Conservation (phyloP, 2,113 vertebrate species). For the Psophia crepitans region DNA sequence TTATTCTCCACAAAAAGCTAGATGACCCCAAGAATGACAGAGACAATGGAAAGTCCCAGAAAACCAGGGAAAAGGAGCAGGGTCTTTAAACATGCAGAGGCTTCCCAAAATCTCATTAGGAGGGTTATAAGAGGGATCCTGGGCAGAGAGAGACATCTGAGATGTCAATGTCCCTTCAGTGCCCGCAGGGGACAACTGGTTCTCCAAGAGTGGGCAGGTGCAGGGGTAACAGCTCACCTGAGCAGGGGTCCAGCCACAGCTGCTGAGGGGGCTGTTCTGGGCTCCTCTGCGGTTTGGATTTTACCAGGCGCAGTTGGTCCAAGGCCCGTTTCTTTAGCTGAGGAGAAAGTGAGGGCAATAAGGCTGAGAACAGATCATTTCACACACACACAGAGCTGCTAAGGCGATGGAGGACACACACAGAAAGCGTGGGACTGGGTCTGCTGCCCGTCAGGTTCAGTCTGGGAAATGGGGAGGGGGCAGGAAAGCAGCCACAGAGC, state of each 20-base stretch:
- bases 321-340: conserved; percentile 77
- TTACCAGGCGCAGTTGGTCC: conserved; percentile 71
- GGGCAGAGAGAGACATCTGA: neutral
- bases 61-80: neutral
- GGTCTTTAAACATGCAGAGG: neutral
- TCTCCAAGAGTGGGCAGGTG: neutral
- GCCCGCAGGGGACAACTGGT: neutral
- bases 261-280: conserved; percentile 8
- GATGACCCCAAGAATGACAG: neutral
- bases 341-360: neutral
- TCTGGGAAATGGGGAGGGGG: neutral
- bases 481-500: neutral
- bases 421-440: neutral
- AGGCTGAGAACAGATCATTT: neutral
- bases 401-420: neutral
- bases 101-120: neutral
- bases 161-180: neutral
- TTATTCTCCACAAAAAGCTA: neutral
- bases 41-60: neutral
- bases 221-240: conserved; percentile 51
- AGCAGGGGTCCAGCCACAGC: conserved; percentile 56
- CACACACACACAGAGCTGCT: neutral
- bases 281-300: conserved; percentile 51
- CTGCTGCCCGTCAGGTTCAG: neutral
- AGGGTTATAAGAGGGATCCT: neutral